These are phyloP conservation scores for Pterostichus madidus DNA, from an alignment of 2,888 invertebrate species.

Conservation along the genomic window DNA sequence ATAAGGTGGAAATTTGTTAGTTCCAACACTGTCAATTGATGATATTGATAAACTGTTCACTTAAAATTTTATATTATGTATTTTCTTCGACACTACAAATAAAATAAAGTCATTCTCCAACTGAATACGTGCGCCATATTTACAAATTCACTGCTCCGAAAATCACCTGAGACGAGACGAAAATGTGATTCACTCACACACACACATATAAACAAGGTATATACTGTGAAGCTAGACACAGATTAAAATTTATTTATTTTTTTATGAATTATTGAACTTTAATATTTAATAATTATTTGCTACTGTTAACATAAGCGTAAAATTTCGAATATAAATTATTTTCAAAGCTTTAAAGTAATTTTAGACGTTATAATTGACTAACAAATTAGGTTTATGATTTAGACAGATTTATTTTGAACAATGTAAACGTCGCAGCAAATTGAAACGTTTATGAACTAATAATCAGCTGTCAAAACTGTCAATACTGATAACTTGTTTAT, in stretches of 20 bases:
- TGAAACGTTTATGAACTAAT: slow-evolving; percentile 17
- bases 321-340: neutral
- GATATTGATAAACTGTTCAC: slow-evolving; percentile 37
- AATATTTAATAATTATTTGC: neutral
- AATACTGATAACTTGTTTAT: slow-evolving; percentile 58
- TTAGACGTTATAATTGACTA: neutral
- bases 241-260: slow-evolving; percentile 4
- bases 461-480: slow-evolving; percentile 66
- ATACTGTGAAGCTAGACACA: slow-evolving; percentile 33
- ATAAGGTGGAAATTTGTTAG: slow-evolving; percentile 45
- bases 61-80: slow-evolving; percentile 52
- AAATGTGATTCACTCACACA: slow-evolving; percentile 54
- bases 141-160: slow-evolving; percentile 66
- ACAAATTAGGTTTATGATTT: neutral
- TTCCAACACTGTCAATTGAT: slow-evolving; percentile 51
- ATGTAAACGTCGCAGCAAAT: slow-evolving; percentile 26
- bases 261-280: slow-evolving; percentile 23
- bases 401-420: slow-evolving; percentile 6
- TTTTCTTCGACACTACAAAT: slow-evolving; percentile 62
- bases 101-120: slow-evolving; percentile 65
- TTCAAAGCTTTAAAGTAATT: neutral
- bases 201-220: slow-evolving; percentile 69
- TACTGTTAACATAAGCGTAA: neutral
- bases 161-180: slow-evolving; percentile 65
- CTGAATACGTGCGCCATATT: slow-evolving; percentile 67